Evolutionary conservation across 2,113 vertebrate genomes (phyloP), one percentile per base, ranked within the genome.

Genomic region (Toxotes jaculatrix): DNA sequence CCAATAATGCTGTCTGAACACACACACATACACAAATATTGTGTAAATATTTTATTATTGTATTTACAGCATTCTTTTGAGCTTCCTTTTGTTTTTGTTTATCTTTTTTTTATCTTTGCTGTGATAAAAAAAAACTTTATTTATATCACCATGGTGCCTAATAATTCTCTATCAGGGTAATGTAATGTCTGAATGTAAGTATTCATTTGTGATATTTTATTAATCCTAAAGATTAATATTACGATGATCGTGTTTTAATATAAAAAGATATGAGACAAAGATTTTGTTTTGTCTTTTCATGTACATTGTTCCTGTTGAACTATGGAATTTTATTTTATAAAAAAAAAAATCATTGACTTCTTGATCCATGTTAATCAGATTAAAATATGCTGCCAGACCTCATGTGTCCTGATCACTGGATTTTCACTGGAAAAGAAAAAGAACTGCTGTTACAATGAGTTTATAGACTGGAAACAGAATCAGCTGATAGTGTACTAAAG

Each of bases 1-100:
- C 79, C 75, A 94, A 88, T 70, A 87, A 83, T 17, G 31, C 47
- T 76, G 81, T 86, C 9, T 94, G 78, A 92, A 65, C 38, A 47
- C 65, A 67, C 49, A 5, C 67, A 40, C 23, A 65, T 45, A 68
- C 23, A 56, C 9, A 56, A 23, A 27, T 12, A 19, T 31, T 45
- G 51, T 85, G 71, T 85, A 59, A 27, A 77, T 83, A 85, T 61
- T 60, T 65, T n/a, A 74, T 49, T 36, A 1, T 47, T 85, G 32
- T 61, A 56, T 64, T 74, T 57, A n/a, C 45, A 40, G 13, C 5
- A 7, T 21, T 57, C 3, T 80, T 76, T 65, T 38, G 2, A 23
- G 38, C 23, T 60, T 74, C 27, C 13, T 19, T 2, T 19, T 62
- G n/a, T 74, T 63, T 67, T 43, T 31, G 6, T 51, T 80, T 42